Conservation (phyloP, 2,888 invertebrate species). For the Sinelater perroti region DNA sequence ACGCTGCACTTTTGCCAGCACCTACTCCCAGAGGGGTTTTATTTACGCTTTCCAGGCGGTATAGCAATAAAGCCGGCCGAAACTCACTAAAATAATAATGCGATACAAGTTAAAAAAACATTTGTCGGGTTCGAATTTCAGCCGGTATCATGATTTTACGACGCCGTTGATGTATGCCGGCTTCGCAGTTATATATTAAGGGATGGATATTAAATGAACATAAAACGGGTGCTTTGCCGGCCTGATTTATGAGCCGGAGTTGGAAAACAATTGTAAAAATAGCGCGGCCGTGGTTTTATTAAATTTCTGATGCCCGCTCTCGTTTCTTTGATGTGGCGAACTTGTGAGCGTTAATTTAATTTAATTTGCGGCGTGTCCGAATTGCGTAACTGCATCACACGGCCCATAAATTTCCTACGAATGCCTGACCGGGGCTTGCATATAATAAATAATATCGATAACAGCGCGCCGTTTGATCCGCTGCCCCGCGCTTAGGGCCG, state of each 20-base stretch:
- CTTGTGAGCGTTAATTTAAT: too few species aligned
- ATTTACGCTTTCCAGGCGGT: constrained; percentile 27
- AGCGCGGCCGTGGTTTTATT: constrained; percentile 26
- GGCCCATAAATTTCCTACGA: constrained; percentile 30
- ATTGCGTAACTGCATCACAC: constrained; percentile 25
- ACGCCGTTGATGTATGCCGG: constrained; percentile 29
- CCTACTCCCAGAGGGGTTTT: not conserved
- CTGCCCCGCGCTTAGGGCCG: constrained; percentile 27
- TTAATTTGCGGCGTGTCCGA: constrained; percentile 24
- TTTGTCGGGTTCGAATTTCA: constrained; percentile 34
- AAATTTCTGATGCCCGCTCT: constrained; percentile 25
- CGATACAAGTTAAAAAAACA: constrained; percentile 36
- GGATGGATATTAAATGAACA: constrained; percentile 44
- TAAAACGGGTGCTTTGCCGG: constrained; percentile 42
- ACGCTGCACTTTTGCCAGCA: not conserved
- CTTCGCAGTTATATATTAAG: constrained; percentile 33
- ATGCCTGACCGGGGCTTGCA: constrained; percentile 17
- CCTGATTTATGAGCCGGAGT: constrained; percentile 42
- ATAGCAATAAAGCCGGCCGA: constrained; percentile 18
- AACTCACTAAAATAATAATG: constrained; percentile 30
- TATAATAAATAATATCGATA: constrained; percentile 37
- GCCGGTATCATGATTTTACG: constrained; percentile 30
- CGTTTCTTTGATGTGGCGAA: not conserved
- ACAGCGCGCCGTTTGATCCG: constrained; percentile 25
- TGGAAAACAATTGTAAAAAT: constrained; percentile 45